phyloP scores from a whole-genome alignment of 2,113 vertebrate species.

The Thunnus maccoyii region DNA sequence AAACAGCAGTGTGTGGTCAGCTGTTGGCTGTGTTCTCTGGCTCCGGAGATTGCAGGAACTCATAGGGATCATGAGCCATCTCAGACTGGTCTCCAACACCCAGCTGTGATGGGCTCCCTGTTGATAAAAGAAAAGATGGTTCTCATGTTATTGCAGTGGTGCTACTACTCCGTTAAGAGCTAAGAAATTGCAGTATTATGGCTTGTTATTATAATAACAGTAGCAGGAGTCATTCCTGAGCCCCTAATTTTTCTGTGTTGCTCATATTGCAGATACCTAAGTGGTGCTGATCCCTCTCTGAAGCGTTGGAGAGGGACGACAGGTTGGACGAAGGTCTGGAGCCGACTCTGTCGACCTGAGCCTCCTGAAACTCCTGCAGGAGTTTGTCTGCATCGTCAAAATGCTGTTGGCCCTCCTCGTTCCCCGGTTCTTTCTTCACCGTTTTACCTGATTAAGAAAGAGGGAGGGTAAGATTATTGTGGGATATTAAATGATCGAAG shows the following conservation, averaged over 20 bases:
- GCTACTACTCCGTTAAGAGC: not conserved
- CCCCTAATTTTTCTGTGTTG: not conserved
- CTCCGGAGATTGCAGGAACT: slow-evolving; percentile 97
- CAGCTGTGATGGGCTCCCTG: slow-evolving; percentile 94
- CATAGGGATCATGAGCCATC: slow-evolving; percentile 94
- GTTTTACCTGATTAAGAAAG: slow-evolving; percentile 86
- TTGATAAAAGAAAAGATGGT: slow-evolving; percentile 17
- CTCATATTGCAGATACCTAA: slow-evolving; percentile 85
- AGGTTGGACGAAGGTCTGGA: slow-evolving; percentile 96
- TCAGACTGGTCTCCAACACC: slow-evolving; percentile 94
- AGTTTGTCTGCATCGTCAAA: slow-evolving; percentile 94
- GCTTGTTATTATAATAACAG: not conserved
- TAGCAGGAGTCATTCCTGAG: not conserved
- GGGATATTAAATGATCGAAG: not conserved
- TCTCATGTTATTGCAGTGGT: not conserved
- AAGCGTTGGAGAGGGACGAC: slow-evolving; percentile 95
- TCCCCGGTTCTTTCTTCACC: slow-evolving; percentile 94
- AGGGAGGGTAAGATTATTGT: not conserved
- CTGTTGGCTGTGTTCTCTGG: slow-evolving; percentile 84
- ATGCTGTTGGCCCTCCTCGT: slow-evolving; percentile 91
- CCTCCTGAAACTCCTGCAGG: slow-evolving; percentile 95
- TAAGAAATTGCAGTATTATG: not conserved
- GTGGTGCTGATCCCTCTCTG: slow-evolving; percentile 95
- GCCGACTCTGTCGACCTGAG: slow-evolving; percentile 92
- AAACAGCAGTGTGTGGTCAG: slow-evolving; percentile 69